Base-by-base conservation (phyloP, 1,140 invertebrate species). In the Babylonia areolata region DNA sequence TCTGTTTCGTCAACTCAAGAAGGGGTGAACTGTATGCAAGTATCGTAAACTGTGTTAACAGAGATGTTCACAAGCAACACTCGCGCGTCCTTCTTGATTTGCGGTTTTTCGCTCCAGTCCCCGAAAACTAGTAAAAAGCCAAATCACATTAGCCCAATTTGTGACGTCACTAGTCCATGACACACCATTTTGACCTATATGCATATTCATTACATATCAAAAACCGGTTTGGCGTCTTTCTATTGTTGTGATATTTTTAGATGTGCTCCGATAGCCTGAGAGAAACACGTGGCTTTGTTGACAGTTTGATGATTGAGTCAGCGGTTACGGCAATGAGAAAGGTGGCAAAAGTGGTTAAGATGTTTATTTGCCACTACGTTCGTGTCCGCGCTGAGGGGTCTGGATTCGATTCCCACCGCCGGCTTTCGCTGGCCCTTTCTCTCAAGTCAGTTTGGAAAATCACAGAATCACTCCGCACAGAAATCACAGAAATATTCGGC, bases 201-300 rank as follows among this genome's bases (percentile, higher is more conserved):
- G 73, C 73, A 77, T 77, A 77, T 77, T 77, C 73, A 77, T 77
- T 11, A 37, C 69, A 12, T 9, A 9, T 35, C 11, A 77, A 37
- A 77, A 77, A 77, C 73, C 73, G 73, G 73, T 77, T 77, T 77
- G 73, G 73, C 39, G 73, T 77, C 73, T 77, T 77, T 35, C 39
- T 31, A 77, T 6, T 77, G 73, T 31, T 35, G 35, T 77, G 35
- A 31, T 77, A 77, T 37, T 11, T 37, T 77, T 77, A 77, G 73
- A 6, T 77, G 6, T 15, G 73, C 73, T 9, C 35, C 31, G 6
- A 11, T 35, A 20, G 6, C 31, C 73, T 11, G 73, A 28, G 11
- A 37, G 73, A 6, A 28, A 77, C 73, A 77, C 37, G 73, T 77
- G 73, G 33, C 33, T 77, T 77, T 77, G 73, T 77, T 77, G 31